Evolutionary conservation across 2,888 invertebrate genomes (phyloP).

Genomic region (Lycocerus yunnanus): DNA sequence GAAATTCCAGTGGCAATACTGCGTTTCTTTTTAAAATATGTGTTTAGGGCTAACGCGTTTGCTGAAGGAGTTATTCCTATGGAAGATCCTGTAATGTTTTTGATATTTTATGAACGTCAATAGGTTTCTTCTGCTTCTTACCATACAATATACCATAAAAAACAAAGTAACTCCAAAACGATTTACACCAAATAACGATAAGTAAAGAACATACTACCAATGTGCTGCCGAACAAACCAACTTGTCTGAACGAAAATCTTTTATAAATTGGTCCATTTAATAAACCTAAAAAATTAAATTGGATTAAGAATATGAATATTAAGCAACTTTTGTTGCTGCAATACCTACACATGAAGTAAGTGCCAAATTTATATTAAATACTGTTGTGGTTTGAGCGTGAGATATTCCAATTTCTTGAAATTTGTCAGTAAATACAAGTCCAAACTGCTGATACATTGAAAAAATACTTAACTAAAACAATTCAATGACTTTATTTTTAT

Average conservation of each 20-base stretch:
- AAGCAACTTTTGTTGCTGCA: slow-evolving; percentile 27
- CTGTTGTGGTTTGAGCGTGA: slow-evolving; percentile 70
- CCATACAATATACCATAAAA: slow-evolving; percentile 72
- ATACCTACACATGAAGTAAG: slow-evolving; percentile 72
- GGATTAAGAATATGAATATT: neutral
- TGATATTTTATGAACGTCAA: neutral
- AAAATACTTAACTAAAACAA: slow-evolving; percentile 64
- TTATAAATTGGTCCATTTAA: slow-evolving; percentile 74
- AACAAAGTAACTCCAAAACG: slow-evolving; percentile 66
- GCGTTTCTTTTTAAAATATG: slow-evolving; percentile 72
- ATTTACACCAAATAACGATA: slow-evolving; percentile 65
- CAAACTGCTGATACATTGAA: slow-evolving; percentile 73
- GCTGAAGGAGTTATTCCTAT: slow-evolving; percentile 54
- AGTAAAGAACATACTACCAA: slow-evolving; percentile 65
- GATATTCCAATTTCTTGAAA: slow-evolving; percentile 64
- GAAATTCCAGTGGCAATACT: slow-evolving; percentile 72
- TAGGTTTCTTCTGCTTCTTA: slow-evolving; percentile 50
- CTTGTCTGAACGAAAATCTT: slow-evolving; percentile 69
- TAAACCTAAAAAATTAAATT: slow-evolving; percentile 58
- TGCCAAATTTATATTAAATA: slow-evolving; percentile 74
- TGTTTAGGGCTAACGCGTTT: slow-evolving; percentile 72
- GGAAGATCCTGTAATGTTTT: neutral
- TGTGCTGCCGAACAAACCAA: slow-evolving; percentile 67
- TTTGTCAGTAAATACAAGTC: slow-evolving; percentile 70
- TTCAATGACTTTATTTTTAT: neutral